Percentiles rank a stretch among this genome's conserved stretches.
Evolutionary conservation across 2,113 vertebrate species (phyloP).

Genomic region (Lonchura striata): DNA sequence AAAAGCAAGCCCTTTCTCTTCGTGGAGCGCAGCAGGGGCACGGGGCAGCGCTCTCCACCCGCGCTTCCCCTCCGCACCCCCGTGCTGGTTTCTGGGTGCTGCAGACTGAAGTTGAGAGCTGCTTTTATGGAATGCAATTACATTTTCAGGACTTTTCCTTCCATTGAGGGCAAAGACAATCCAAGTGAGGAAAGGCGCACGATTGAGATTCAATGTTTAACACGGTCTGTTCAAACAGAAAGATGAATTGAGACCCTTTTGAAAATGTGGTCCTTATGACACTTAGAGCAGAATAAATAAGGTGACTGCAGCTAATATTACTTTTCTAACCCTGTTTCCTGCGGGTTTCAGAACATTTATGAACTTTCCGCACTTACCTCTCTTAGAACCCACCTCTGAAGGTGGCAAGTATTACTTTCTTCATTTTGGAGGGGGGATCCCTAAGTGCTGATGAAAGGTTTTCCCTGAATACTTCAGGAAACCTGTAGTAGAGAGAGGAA

Average conservation of each 20-base stretch:
- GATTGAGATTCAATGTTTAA: neutral
- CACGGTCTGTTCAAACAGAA: neutral
- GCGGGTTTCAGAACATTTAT: neutral
- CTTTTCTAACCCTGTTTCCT: neutral
- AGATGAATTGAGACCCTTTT: neutral
- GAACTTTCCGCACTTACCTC: neutral
- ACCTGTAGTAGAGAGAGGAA: neutral
- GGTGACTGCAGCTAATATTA: neutral
- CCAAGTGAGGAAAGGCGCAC: neutral
- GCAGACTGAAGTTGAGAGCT: neutral
- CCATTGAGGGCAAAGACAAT: neutral
- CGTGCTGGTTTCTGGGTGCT: neutral
- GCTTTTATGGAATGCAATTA: neutral
- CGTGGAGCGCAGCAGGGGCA: fast-evolving
- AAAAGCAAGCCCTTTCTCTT: slow-evolving; percentile 11
- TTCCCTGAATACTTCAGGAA: neutral
- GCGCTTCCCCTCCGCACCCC: neutral
- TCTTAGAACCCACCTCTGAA: neutral
- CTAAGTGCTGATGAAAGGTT: neutral
- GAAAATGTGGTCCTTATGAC: neutral
- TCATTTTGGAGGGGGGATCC: neutral
- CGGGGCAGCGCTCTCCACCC: neutral
- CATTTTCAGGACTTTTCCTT: neutral
- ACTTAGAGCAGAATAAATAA: neutral
- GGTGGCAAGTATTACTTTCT: neutral